These are phyloP conservation scores for Rambutsinella grinnellia DNA, from an alignment of 2,888 invertebrate species.

Conservation along the genomic window DNA sequence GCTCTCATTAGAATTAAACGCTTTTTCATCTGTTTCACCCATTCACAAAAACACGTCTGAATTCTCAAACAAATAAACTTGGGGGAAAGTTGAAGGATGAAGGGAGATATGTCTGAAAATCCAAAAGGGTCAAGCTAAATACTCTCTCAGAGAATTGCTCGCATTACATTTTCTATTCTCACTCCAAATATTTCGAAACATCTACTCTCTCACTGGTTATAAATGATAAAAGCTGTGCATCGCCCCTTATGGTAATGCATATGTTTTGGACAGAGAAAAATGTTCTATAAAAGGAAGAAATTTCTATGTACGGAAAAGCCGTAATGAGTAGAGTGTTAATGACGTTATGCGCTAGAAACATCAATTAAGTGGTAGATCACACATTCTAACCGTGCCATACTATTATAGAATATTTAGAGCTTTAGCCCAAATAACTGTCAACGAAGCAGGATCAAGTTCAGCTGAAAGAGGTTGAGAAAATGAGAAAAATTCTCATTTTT, in stretches of 20 bases:
- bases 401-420: background rate
- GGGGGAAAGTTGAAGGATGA: background rate
- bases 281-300: conserved; percentile 49
- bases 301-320: conserved; percentile 4
- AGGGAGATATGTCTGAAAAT: background rate
- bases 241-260: conserved; percentile 42
- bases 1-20: too few relatives aligned
- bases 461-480: background rate
- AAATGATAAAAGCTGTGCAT: conserved; percentile 16
- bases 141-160: background rate
- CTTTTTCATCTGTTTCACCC: too few relatives aligned
- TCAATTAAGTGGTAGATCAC: conserved; percentile 1
- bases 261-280: conserved; percentile 19
- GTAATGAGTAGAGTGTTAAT: too few relatives aligned
- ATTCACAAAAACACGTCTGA: too few relatives aligned
- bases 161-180: background rate
- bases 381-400: background rate
- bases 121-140: background rate
- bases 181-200: background rate
- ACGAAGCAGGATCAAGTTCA: background rate
- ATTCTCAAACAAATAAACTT: conserved; percentile 24
- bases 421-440: conserved; percentile 6
- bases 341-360: background rate
- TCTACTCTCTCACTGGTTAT: conserved; percentile 1
- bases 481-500: too few relatives aligned